Evolutionary conservation across 1,140 invertebrate species (phyloP).

Genomic region (Gryllus bimaculatus): DNA sequence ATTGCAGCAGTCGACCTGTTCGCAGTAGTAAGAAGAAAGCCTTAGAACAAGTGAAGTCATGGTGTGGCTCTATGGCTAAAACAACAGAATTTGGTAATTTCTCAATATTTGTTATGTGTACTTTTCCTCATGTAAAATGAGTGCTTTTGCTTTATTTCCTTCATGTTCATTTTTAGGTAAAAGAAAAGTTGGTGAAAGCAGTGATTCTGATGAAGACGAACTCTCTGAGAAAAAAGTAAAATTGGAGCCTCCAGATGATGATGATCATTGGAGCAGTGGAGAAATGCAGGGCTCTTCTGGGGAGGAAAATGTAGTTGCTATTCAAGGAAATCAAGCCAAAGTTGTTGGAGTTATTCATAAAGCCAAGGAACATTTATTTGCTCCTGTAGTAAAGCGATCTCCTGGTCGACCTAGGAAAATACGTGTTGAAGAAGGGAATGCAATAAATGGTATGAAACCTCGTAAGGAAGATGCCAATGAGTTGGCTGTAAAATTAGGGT

Average conservation of each 20-base stretch:
- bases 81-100: background rate
- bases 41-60: slow-evolving; percentile 72
- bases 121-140: background rate
- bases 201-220: slow-evolving; percentile 36
- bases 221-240: slow-evolving; percentile 41
- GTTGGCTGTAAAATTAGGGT: slow-evolving; percentile 15
- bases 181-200: slow-evolving; percentile 37
- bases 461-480: background rate
- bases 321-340: slow-evolving; percentile 10
- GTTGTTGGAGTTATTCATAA: slow-evolving; percentile 9
- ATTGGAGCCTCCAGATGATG: slow-evolving; percentile 35
- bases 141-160: slow-evolving; percentile 2
- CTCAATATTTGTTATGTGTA: background rate
- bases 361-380: background rate
- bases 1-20: slow-evolving; percentile 47
- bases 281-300: slow-evolving; percentile 11
- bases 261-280: slow-evolving; percentile 32
- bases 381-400: slow-evolving; percentile 8
- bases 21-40: slow-evolving; percentile 70
- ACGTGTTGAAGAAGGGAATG: background rate
- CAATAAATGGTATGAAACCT: slow-evolving; percentile 14
- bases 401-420: slow-evolving; percentile 13
- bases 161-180: slow-evolving; percentile 28
- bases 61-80: slow-evolving; percentile 58
- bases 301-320: background rate